These are phyloP conservation scores for Coturnix japonica DNA, from an alignment of 2,113 vertebrate genomes.

Conservation along the genomic window DNA sequence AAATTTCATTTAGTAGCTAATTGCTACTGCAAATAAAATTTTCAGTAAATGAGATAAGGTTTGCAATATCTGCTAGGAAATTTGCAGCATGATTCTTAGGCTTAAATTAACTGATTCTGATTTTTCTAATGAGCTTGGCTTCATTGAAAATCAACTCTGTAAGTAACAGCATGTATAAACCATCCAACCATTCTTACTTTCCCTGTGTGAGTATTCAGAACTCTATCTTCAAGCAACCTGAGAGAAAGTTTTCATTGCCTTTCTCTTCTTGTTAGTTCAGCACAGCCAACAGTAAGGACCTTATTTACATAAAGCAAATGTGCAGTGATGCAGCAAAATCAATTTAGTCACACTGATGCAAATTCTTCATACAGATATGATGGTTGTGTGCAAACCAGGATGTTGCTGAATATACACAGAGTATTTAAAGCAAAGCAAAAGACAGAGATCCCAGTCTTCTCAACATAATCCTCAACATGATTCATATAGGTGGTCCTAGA, in stretches of 20 bases:
- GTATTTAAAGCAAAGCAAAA: constrained; percentile 10
- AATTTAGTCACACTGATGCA: constrained; percentile 63
- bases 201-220: background rate
- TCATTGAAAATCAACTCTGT: background rate
- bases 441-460: background rate
- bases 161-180: background rate
- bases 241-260: background rate
- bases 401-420: background rate
- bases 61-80: background rate
- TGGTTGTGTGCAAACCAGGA: constrained; percentile 42
- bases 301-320: constrained; percentile 63
- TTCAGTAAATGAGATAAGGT: background rate
- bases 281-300: constrained; percentile 34
- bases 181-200: background rate
- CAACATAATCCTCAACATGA: background rate
- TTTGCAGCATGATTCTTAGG: background rate
- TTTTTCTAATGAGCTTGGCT: background rate
- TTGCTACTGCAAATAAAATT: background rate
- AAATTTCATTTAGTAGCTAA: constrained; percentile 10
- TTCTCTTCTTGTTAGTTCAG: constrained; percentile 25
- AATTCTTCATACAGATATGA: constrained; percentile 37
- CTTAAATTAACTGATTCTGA: background rate
- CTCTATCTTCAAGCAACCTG: background rate
- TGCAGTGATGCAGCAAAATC: constrained; percentile 64
- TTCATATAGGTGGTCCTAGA: background rate